These are phyloP conservation scores for Limonius californicus DNA, from an alignment of 1,140 invertebrate species.

Conservation along the genomic window DNA sequence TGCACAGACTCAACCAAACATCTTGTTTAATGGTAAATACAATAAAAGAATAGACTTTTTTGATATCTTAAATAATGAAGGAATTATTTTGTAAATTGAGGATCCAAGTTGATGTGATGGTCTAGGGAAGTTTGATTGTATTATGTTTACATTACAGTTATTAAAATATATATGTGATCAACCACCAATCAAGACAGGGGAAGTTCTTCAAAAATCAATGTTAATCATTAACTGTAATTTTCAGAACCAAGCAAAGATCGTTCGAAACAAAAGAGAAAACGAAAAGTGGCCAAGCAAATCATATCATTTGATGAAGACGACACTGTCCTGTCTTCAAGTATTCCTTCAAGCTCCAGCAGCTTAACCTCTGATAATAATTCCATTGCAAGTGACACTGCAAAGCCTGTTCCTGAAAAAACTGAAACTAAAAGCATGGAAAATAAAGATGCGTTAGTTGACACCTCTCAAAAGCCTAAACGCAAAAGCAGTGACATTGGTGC, in stretches of 20 bases:
- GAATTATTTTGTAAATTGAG: too few species aligned
- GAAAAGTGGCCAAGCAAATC: slow-evolving; percentile 41
- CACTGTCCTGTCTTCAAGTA: slow-evolving; percentile 38
- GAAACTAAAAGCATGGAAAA: not conserved
- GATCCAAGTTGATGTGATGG: too few species aligned
- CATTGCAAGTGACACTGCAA: not conserved
- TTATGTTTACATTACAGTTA: too few species aligned
- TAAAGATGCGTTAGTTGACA: not conserved
- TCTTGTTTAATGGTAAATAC: too few species aligned
- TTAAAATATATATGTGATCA: too few species aligned
- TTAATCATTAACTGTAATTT: too few species aligned
- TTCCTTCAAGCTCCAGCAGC: slow-evolving; percentile 40
- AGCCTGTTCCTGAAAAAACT: not conserved
- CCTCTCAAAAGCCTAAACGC: not conserved
- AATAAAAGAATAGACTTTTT: too few species aligned
- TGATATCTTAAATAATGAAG: too few species aligned
- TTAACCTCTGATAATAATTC: slow-evolving; percentile 34
- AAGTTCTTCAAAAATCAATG: too few species aligned
- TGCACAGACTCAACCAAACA: too few species aligned
- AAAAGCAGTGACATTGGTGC: slow-evolving; percentile 1
- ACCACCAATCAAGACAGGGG: too few species aligned
- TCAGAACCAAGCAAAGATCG: not conserved
- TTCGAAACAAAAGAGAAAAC: slow-evolving; percentile 33
- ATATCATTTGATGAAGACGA: slow-evolving; percentile 46
- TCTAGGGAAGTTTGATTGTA: too few species aligned